phyloP scores from a whole-genome alignment of 2,113 vertebrate species.

The Rhynchopsitta pachyrhyncha region DNA sequence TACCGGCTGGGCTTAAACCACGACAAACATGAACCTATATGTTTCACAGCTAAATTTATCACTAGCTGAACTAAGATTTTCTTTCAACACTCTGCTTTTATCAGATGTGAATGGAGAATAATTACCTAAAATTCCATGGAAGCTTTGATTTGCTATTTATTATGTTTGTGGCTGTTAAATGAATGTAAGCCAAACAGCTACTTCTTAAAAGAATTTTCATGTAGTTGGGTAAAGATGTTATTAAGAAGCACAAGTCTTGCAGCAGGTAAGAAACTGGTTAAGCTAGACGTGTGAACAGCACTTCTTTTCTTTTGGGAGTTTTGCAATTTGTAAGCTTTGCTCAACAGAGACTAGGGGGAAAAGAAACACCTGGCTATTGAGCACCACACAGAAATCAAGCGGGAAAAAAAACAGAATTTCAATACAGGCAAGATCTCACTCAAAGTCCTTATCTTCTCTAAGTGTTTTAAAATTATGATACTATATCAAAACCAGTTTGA shows the following conservation, averaged over 20 bases:
- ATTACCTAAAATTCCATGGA: neutral
- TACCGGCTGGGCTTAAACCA: too few relatives aligned
- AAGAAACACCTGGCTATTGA: neutral
- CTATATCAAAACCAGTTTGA: neutral
- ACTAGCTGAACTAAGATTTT: neutral
- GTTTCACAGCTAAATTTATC: neutral
- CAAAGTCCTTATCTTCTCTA: neutral
- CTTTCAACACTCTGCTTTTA: neutral
- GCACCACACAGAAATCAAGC: neutral
- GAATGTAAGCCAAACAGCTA: neutral
- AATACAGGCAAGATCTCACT: neutral
- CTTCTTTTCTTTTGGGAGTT: neutral
- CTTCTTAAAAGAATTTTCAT: neutral
- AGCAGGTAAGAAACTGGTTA: neutral
- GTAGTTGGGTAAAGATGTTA: neutral
- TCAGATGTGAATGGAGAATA: neutral
- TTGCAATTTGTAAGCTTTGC: neutral
- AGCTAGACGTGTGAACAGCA: neutral
- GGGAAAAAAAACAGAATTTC: neutral
- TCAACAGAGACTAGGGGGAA: neutral
- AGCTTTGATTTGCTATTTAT: neutral
- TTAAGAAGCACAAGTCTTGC: neutral
- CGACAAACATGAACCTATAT: neutral
- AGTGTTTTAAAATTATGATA: neutral
- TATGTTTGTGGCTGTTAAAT: neutral